Percentiles rank a stretch among this genome's conserved stretches.
phyloP scores from a whole-genome alignment of 1,140 invertebrate genomes.

The Lethrus apterus region DNA sequence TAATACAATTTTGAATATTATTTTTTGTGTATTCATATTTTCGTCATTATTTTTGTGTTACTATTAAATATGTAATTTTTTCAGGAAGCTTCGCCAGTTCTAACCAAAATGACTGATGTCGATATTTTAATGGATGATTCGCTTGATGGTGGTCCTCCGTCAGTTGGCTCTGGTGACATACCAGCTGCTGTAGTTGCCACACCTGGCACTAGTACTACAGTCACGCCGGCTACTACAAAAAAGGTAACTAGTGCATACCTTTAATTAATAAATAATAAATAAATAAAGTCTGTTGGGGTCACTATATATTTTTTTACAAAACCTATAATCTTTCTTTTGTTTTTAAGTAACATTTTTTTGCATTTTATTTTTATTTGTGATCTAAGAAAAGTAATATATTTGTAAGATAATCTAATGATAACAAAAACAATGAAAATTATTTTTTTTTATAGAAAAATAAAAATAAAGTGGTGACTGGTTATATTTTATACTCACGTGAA shows the following conservation, averaged over 20 bases:
- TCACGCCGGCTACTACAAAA: conserved; percentile 38
- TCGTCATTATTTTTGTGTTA: too few relatives aligned
- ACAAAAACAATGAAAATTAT: background rate
- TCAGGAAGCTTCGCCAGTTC: conserved; percentile 45
- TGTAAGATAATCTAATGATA: background rate
- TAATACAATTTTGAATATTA: too few relatives aligned
- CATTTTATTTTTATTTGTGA: too few relatives aligned
- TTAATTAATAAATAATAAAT: too few relatives aligned
- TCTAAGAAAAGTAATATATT: too few relatives aligned
- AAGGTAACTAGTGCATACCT: too few relatives aligned
- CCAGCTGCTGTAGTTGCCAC: conserved; percentile 35
- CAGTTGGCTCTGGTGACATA: conserved; percentile 61
- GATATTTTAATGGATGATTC: conserved; percentile 60
- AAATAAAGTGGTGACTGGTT: conserved; percentile 91
- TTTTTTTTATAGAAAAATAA: conserved; percentile 55
- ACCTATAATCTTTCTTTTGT: too few relatives aligned
- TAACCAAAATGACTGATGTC: conserved; percentile 52
- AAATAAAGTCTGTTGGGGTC: too few relatives aligned
- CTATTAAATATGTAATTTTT: too few relatives aligned
- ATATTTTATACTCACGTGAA: conserved; percentile 97
- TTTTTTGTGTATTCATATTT: too few relatives aligned
- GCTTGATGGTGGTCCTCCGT: conserved; percentile 64
- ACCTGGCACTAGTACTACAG: conserved; percentile 22
- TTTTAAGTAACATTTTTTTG: too few relatives aligned
- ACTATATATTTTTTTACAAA: too few relatives aligned